These are phyloP conservation scores for Semnornis frantzii DNA, from an alignment of 2,113 vertebrate genomes.

Conservation along the genomic window DNA sequence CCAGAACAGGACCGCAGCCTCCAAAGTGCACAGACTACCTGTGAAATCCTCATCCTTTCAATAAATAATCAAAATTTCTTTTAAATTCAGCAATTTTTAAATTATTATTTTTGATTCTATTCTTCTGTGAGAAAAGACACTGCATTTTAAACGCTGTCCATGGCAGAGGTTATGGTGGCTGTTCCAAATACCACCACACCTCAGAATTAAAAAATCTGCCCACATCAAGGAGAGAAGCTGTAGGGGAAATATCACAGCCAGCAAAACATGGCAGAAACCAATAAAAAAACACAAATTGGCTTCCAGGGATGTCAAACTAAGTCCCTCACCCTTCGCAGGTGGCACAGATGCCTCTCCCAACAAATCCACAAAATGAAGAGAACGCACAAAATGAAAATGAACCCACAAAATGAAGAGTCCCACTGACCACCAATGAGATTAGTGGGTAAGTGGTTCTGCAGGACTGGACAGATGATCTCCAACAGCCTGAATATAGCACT, in stretches of 20 bases:
- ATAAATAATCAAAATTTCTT: neutral
- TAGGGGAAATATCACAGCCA: neutral
- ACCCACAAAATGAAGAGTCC: too few species aligned
- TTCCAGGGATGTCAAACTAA: neutral
- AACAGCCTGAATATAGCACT: neutral
- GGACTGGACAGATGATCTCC: neutral
- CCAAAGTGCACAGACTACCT: neutral
- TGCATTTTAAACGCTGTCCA: neutral
- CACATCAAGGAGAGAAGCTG: neutral
- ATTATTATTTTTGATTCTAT: neutral
- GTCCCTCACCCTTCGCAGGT: neutral
- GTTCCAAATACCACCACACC: neutral
- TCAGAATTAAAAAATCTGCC: neutral
- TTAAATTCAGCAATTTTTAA: neutral
- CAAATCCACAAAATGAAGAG: neutral
- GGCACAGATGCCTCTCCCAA: neutral
- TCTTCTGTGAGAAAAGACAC: neutral
- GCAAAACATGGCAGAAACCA: neutral
- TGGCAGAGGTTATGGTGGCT: neutral
- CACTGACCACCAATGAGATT: fast-evolving
- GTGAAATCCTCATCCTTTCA: neutral
- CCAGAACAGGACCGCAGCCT: neutral
- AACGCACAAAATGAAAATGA: too few species aligned
- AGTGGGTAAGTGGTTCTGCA: fast-evolving
- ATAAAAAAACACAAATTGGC: neutral